These are phyloP conservation scores for Nibea albiflora DNA, from an alignment of 2,113 vertebrate species.

Conservation along the genomic window DNA sequence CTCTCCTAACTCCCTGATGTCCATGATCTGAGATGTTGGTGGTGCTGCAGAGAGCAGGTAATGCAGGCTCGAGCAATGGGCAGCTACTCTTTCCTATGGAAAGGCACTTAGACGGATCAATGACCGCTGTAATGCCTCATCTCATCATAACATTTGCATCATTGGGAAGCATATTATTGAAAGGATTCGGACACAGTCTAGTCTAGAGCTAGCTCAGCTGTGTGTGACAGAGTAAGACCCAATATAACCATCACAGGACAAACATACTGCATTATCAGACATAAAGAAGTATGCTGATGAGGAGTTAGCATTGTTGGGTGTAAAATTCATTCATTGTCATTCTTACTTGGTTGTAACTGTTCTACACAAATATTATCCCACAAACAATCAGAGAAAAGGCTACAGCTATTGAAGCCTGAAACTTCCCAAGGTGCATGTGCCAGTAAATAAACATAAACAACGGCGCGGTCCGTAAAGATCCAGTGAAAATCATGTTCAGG, in stretches of 20 bases:
- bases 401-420: not conserved
- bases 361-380: not conserved
- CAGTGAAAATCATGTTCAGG: not conserved
- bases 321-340: not conserved
- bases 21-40: slow-evolving; percentile 49
- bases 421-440: not conserved
- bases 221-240: not conserved
- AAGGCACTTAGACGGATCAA: slow-evolving; percentile 83
- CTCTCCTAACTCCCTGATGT: slow-evolving; percentile 31
- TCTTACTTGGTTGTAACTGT: not conserved
- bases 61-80: slow-evolving; percentile 60
- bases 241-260: not conserved
- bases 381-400: not conserved
- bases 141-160: slow-evolving; percentile 59
- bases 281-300: not conserved
- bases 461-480: not conserved
- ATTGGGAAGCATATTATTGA: slow-evolving; percentile 54
- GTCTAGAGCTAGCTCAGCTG: slow-evolving; percentile 28
- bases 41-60: slow-evolving; percentile 69
- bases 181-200: slow-evolving; percentile 42
- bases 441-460: not conserved
- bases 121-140: slow-evolving; percentile 65
- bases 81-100: slow-evolving; percentile 71
- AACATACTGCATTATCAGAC: not conserved
- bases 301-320: not conserved